Evolutionary conservation across 2,797 vertebrate genomes (phyloP).

Genomic region (Glossophaga mutica): DNA sequence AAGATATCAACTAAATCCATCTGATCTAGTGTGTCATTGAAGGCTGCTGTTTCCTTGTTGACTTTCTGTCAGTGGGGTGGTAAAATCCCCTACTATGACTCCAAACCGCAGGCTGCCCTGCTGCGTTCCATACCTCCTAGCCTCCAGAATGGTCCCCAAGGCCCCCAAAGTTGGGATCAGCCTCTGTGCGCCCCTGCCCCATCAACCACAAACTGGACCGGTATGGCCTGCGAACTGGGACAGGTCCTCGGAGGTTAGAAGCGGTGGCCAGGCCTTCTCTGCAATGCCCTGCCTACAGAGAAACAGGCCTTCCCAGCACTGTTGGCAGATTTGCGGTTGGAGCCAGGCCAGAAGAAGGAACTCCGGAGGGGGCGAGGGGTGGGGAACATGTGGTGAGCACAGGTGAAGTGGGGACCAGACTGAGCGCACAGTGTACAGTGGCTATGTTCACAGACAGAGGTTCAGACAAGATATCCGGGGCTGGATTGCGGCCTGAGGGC

Average conservation of each 20-base stretch:
- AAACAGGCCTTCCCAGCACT: not conserved
- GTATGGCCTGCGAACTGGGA: not conserved
- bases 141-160: not conserved
- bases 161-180: not conserved
- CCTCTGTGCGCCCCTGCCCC: not conserved
- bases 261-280: not conserved
- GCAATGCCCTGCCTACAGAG: not conserved
- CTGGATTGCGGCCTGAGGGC: accelerated
- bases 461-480: accelerated
- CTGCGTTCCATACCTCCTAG: not conserved
- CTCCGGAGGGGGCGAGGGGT: not conserved
- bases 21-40: not conserved
- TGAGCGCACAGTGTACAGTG: accelerated
- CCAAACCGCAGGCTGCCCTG: not conserved
- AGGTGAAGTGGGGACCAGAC: not conserved
- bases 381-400: not conserved
- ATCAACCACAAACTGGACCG: too few relatives aligned
- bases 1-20: not conserved
- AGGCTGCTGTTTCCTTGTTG: not conserved
- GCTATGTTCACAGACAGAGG: not conserved
- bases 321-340: not conserved
- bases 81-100: not conserved
- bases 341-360: not conserved
- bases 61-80: not conserved
- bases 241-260: not conserved